Conservation (phyloP, 1,140 invertebrate species). For the Pseudomyrmex sp. region DNA sequence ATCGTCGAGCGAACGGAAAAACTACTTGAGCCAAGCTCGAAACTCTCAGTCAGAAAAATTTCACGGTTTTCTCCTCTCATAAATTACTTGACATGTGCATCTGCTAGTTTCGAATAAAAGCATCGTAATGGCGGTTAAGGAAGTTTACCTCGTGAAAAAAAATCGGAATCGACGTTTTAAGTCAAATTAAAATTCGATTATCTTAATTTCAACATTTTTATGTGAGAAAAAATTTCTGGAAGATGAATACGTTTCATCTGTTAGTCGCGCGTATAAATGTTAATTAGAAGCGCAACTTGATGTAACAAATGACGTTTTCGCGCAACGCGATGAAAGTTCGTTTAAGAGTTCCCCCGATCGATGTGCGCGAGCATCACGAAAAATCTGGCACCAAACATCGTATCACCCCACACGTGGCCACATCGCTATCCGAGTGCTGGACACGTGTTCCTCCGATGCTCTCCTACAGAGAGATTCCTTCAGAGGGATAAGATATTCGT, state of each 20-base stretch:
- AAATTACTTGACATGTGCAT: neutral
- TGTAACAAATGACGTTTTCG: neutral
- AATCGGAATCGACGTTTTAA: no score
- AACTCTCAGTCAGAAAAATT: neutral
- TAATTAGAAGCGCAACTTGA: neutral
- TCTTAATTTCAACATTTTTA: no score
- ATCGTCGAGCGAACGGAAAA: no score
- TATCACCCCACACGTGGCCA: conserved; percentile 79
- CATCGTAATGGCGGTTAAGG: neutral
- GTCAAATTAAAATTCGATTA: no score
- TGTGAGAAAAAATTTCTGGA: no score
- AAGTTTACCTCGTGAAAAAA: no score
- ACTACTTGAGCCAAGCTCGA: neutral
- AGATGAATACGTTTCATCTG: no score
- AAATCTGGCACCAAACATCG: conserved; percentile 53
- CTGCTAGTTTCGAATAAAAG: conserved; percentile 2
- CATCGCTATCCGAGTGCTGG: conserved; percentile 73
- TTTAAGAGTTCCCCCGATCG: conserved; percentile 6
- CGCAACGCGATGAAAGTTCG: neutral
- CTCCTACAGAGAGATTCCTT: conserved; percentile 83
- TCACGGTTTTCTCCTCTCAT: neutral
- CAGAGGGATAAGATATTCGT: conserved; percentile 68
- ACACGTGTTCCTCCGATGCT: conserved; percentile 81
- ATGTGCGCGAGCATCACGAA: conserved; percentile 46
- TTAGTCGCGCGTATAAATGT: neutral